Conservation (phyloP, 2,113 vertebrate species). For the Empidonax traillii region DNA sequence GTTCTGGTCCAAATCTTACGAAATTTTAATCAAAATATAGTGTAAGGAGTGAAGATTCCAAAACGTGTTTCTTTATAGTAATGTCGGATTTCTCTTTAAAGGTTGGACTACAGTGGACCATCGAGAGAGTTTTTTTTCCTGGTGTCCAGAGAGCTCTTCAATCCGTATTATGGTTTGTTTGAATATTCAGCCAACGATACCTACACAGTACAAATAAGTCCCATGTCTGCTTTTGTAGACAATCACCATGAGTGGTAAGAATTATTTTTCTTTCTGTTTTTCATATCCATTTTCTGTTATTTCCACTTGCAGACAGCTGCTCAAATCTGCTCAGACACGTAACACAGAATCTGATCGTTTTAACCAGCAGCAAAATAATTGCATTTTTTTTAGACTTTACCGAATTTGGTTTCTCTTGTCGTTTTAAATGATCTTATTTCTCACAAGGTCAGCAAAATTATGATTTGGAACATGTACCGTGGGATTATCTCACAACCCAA, state of each 20-base stretch:
- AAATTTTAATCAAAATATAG: not conserved
- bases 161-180: constrained; percentile 98
- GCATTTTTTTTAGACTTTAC: not conserved
- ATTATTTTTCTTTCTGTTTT: not conserved
- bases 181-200: constrained; percentile 99
- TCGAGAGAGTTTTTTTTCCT: constrained; percentile 99
- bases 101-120: constrained; percentile 97
- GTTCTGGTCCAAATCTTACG: not conserved
- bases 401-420: not conserved
- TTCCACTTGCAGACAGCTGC: not conserved
- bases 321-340: not conserved
- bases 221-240: constrained; percentile 99
- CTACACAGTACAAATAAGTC: constrained; percentile 99
- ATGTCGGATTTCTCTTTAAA: constrained; percentile 66
- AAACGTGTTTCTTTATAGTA: not conserved
- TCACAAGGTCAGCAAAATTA: constrained; percentile 39
- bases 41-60: not conserved
- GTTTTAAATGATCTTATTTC: constrained; percentile 38
- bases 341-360: not conserved
- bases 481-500: not conserved
- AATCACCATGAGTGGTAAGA: constrained; percentile 99
- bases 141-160: constrained; percentile 97
- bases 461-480: not conserved
- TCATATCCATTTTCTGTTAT: not conserved
- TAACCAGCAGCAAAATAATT: constrained; percentile 9